These are phyloP conservation scores for Karalla daura DNA, from an alignment of 2,797 vertebrate genomes.

Conservation along the genomic window DNA sequence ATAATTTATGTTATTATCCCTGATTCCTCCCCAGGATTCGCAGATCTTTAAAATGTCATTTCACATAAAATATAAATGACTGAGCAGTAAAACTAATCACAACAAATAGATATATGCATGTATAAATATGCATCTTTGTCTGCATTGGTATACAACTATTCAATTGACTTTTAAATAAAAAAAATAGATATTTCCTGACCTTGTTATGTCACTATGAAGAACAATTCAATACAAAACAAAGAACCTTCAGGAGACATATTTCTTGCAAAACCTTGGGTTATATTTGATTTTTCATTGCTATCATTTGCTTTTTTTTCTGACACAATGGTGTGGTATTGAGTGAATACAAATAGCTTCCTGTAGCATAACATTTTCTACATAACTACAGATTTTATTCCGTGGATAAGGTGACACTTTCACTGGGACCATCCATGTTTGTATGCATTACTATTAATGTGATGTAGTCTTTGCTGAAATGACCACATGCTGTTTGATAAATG, in stretches of 20 bases:
- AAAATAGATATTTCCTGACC: neutral
- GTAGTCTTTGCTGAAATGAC: neutral
- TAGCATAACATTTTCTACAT: no score
- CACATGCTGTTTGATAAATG: conserved; percentile 40
- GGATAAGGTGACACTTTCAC: neutral
- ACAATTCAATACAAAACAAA: neutral
- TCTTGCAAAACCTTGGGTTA: neutral
- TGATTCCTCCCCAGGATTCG: no score
- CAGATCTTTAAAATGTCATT: no score
- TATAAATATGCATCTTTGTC: no score
- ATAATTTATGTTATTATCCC: no score
- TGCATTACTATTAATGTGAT: neutral
- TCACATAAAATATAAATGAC: no score
- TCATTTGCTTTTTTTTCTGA: no score
- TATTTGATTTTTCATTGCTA: no score
- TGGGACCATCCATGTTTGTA: neutral
- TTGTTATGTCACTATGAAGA: neutral
- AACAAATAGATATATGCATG: neutral
- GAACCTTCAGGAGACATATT: neutral
- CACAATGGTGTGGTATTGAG: no score
- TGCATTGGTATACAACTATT: neutral
- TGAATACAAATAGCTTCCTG: no score
- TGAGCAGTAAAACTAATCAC: no score
- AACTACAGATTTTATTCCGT: neutral
- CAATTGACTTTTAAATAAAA: neutral